Conservation (phyloP, 2,888 invertebrate genomes). For the Trachelus tabidus region DNA sequence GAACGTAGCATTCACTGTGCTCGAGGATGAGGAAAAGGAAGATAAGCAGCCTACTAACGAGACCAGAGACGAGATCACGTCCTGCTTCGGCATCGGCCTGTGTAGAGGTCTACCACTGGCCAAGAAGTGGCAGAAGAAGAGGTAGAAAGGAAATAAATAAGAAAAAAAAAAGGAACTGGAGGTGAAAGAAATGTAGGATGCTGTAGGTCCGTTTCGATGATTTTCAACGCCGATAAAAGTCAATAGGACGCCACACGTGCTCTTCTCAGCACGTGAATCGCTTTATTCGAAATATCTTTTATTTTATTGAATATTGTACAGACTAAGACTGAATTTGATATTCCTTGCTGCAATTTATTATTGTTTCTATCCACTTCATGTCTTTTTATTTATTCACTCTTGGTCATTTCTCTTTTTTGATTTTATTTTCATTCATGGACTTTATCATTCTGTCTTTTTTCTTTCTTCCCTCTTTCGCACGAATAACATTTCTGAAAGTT, state of each 20-base stretch:
- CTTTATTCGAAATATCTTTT: not conserved
- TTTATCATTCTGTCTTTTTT: not conserved
- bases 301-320: not conserved
- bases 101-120: not conserved
- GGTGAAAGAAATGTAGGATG: slow-evolving; percentile 2
- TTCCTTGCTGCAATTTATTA: not conserved
- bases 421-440: slow-evolving; percentile 15
- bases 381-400: slow-evolving; percentile 9
- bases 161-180: slow-evolving; percentile 2
- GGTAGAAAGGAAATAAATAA: slow-evolving; percentile 8
- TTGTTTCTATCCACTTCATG: not conserved
- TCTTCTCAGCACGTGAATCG: slow-evolving; percentile 33
- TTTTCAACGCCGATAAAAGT: slow-evolving; percentile 44
- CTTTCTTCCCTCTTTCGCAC: not conserved
- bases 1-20: slow-evolving; percentile 28
- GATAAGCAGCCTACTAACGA: slow-evolving; percentile 44
- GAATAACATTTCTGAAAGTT: slow-evolving; percentile 11
- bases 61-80: slow-evolving; percentile 26
- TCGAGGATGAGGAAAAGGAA: slow-evolving; percentile 33
- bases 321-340: not conserved
- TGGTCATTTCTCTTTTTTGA: slow-evolving; percentile 25
- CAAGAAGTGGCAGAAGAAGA: not conserved
- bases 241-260: slow-evolving; percentile 53
- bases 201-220: slow-evolving; percentile 27
- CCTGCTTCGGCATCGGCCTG: not conserved